Conservation (phyloP, 2,797 vertebrate species). For the Craterocephalus amniculus region DNA sequence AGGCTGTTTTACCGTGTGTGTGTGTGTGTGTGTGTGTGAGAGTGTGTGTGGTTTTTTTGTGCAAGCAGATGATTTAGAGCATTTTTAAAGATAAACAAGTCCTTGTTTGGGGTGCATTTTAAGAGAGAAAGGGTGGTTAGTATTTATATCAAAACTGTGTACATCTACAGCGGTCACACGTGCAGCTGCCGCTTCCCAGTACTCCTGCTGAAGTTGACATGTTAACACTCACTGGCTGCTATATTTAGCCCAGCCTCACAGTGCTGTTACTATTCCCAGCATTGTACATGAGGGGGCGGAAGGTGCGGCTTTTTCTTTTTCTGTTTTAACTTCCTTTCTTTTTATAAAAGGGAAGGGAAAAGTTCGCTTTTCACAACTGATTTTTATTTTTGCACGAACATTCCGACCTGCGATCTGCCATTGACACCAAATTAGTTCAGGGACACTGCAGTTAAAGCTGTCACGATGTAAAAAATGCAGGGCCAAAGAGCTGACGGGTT, state of each 20-base stretch:
- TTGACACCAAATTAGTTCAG: conserved; percentile 27
- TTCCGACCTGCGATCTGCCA: conserved; percentile 27
- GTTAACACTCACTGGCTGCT: conserved; percentile 86
- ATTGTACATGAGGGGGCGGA: conserved; percentile 83
- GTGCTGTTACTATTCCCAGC: conserved; percentile 87
- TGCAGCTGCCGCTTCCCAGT: conserved; percentile 75
- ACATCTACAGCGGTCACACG: conserved; percentile 69
- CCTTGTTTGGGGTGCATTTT: conserved; percentile 1
- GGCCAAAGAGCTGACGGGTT: background rate
- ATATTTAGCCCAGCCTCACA: conserved; percentile 84
- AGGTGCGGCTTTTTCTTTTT: conserved; percentile 14
- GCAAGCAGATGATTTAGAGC: background rate
- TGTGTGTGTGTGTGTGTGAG: background rate
- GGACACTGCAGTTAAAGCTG: conserved; percentile 19
- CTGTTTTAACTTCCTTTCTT: conserved; percentile 11
- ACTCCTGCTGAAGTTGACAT: conserved; percentile 80
- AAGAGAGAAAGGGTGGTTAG: conserved; percentile 12
- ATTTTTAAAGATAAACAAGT: background rate
- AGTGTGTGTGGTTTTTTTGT: background rate
- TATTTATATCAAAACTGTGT: conserved; percentile 63
- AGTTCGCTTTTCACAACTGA: conserved; percentile 62
- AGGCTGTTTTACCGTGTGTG: background rate
- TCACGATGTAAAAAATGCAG: conserved; percentile 29
- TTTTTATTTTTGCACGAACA: conserved; percentile 46
- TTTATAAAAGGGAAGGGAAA: conserved; percentile 67